Evolutionary conservation across 2,797 vertebrate genomes (phyloP), one percentile per base, ranked within the genome.

Genomic region (Anguilla anguilla): DNA sequence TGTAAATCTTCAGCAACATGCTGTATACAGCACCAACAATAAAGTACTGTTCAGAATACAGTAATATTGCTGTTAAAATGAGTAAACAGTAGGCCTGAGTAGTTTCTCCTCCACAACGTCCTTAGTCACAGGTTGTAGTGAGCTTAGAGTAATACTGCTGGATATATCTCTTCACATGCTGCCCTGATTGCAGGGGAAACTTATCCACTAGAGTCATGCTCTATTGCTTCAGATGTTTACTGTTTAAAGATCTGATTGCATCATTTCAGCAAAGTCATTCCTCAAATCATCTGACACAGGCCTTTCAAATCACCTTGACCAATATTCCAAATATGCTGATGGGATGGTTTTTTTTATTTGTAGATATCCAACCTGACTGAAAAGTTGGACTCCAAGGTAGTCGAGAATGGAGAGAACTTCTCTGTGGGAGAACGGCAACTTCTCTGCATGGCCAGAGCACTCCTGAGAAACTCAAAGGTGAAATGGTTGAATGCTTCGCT

Each of bases 331-430:
- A 15, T 83, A 46, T 72, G 31, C 46, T 43, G 6, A 72, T 67
- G 57, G 6, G 25, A 6, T 46, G 43, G 88, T 88, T 86, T 91
- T 22, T 93, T 51, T 92, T 84, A 83, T 86, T 88, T 88, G 7
- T 83, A 97, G 97, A 94, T 97, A 90, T 93, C 93, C 83, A 95
- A 90, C 83, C 92, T 97, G 59, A 96, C 96, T 6, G 91, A 89
- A 90, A 95, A 95, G 88, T 94, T 97, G 13, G 86, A 96, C 69
- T 93, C 96, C 10, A 84, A 86, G 25, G 95, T 98, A 19, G 83
- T 90, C 89, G 96, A 97, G 92, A 97, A 97, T n/a, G 96, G 97
- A 87, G 96, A 97, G 88, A 97, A 98, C 92, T 97, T 97, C 93
- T 98, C 97, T 10, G 96, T 97, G 0, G 97, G 95, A 86, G 95